Evolutionary conservation across 2,113 vertebrate genomes (phyloP).

Genomic region (Poeciliopsis retropinna): DNA sequence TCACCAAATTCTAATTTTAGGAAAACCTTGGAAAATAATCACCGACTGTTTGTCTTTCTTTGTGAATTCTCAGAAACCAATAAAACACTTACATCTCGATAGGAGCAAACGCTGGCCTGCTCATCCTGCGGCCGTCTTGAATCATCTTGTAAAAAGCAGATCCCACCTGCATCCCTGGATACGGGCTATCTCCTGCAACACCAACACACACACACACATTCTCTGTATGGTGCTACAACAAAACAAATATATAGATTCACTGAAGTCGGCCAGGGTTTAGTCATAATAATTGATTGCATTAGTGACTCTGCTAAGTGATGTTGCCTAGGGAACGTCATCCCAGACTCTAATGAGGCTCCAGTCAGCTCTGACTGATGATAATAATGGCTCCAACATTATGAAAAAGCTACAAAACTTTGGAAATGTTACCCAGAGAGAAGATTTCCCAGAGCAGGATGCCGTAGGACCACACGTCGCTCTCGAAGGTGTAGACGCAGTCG

Average conservation of each 20-base stretch:
- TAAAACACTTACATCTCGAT: slow-evolving; percentile 87
- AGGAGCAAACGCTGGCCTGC: slow-evolving; percentile 89
- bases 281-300: slow-evolving; percentile 23
- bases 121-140: slow-evolving; percentile 96
- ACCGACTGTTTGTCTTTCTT: not conserved
- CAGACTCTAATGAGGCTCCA: slow-evolving; percentile 11
- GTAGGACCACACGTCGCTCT: slow-evolving; percentile 98
- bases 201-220: not conserved
- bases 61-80: not conserved
- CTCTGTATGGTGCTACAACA: not conserved
- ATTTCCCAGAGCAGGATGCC: slow-evolving; percentile 98
- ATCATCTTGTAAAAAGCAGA: slow-evolving; percentile 98
- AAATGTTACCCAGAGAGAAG: slow-evolving; percentile 91
- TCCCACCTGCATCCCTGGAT: slow-evolving; percentile 95
- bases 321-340: slow-evolving; percentile 19
- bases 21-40: not conserved
- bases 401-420: slow-evolving; percentile 21
- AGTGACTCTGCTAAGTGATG: slow-evolving; percentile 28
- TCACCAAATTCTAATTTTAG: not conserved
- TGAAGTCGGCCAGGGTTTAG: not conserved
- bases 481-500: slow-evolving; percentile 94
- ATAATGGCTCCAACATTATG: slow-evolving; percentile 15
- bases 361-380: slow-evolving; percentile 16
- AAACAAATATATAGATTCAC: slow-evolving; percentile 3
- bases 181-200: slow-evolving; percentile 91